Base-by-base conservation (phyloP, 1,140 invertebrate genomes). In the Andricus grossulariae region DNA sequence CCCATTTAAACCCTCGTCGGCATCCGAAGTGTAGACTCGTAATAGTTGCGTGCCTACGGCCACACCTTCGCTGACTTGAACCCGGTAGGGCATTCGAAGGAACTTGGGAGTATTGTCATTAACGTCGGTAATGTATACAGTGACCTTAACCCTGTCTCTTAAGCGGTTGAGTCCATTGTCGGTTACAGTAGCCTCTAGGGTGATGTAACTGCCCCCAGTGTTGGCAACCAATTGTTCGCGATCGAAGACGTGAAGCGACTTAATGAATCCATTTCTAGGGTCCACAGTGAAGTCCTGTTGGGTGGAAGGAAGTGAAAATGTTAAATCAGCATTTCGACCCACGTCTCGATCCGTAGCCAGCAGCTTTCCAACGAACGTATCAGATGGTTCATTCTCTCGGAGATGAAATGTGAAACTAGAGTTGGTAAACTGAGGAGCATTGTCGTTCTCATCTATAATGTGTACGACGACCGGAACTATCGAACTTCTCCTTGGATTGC, bases 381-480 rank as follows among this genome's bases (percentile, higher is more conserved):
- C 96, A 0, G 95, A 93, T 1, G 95, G 95, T 84, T 97, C 96
- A 88, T 98, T 98, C 92, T 98, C 97, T n/a, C 94, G 93, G 8
- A 98, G 93, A 87, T 94, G 95, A 86, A 98, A 97, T 54, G 94
- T 94, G 86, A 97, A 97, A 5, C 96, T 97, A 7, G 94, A 94
- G 84, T 98, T 98, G 1, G 94, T 95, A 87, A 97, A 97, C 85
- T 96, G 93, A 0, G 98, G 98, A 18, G 95, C 93, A 87, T 99
- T 99, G 89, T 99, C 98, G 89, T 99, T 99, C 89, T 98, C 98
- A 91, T 99, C 98, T 50, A 97, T 95, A 3, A 99, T 94, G 86
- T 98, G 96, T 57, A 99, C 95, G 3, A 97, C 94, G 0, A 99
- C 94, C 1, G 96, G 95, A 0, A 97, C 96, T 7, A 95, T 93